Evolutionary conservation across 2,888 invertebrate species (phyloP).

Genomic region (Platynereis dumerilii): DNA sequence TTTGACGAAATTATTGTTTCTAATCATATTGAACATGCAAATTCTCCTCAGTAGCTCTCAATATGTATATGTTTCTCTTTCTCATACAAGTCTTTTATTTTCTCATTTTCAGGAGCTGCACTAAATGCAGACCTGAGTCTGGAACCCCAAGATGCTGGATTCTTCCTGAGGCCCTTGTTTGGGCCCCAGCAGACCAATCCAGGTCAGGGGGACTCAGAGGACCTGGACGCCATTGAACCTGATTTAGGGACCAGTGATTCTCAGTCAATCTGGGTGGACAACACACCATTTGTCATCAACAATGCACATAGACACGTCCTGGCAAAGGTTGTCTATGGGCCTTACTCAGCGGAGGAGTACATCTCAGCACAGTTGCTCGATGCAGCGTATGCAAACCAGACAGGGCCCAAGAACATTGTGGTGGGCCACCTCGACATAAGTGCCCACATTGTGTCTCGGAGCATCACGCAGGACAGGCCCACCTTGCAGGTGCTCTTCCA

Average conservation of each 20-base stretch:
- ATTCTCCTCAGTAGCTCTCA: too few species aligned
- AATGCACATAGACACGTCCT: conserved; percentile 90
- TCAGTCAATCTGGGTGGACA: conserved; percentile 64
- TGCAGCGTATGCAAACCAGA: conserved; percentile 26
- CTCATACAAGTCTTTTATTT: too few species aligned
- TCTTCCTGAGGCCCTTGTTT: conserved; percentile 65
- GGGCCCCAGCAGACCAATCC: conserved; percentile 26
- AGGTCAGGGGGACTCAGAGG: conserved; percentile 35
- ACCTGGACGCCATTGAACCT: background rate
- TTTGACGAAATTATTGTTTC: too few species aligned
- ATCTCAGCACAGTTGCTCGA: conserved; percentile 73
- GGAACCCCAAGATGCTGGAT: conserved; percentile 54
- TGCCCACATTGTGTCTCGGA: conserved; percentile 87
- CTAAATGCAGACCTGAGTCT: conserved; percentile 52
- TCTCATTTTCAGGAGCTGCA: conserved; percentile 44
- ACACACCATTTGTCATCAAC: conserved; percentile 89
- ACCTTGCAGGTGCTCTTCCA: conserved; percentile 92
- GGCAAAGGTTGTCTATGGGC: conserved; percentile 90
- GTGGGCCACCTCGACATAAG: conserved; percentile 77
- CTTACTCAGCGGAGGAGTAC: conserved; percentile 93
- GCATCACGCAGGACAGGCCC: conserved; percentile 86
- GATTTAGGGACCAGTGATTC: background rate
- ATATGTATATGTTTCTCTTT: too few species aligned
- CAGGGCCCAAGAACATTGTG: conserved; percentile 27
- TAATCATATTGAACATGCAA: too few species aligned